These are phyloP conservation scores for Heterodera filipjevi DNA, from an alignment of 2,888 invertebrate species.

Conservation along the genomic window DNA sequence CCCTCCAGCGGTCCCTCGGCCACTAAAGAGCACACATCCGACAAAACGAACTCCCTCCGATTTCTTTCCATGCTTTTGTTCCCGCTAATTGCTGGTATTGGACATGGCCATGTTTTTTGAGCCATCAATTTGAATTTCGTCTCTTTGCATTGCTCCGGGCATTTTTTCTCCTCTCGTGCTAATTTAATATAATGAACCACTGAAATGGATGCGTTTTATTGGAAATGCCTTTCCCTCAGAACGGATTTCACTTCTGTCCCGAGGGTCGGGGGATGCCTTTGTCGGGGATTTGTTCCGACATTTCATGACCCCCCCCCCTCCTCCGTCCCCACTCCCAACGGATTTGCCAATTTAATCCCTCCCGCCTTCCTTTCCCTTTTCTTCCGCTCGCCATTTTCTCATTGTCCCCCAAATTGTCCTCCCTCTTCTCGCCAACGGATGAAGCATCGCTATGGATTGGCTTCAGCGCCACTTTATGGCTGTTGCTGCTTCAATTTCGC, in stretches of 20 bases:
- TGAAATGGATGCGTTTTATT: background rate
- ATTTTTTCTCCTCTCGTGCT: background rate
- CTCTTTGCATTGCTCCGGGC: background rate
- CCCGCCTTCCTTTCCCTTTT: background rate
- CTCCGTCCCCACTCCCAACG: background rate
- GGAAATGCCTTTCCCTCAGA: background rate
- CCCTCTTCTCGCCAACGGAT: background rate
- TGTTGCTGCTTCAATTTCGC: conserved; percentile 18
- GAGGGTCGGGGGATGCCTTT: background rate
- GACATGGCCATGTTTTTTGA: background rate
- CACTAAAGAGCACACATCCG: background rate
- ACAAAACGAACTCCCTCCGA: background rate
- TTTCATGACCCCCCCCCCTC: no score
- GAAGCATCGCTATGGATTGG: conserved; percentile 14
- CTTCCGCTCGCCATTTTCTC: background rate
- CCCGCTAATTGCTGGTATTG: background rate
- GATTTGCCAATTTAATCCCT: background rate
- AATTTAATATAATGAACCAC: background rate
- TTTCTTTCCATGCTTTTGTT: background rate
- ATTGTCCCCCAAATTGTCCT: background rate
- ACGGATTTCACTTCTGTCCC: background rate
- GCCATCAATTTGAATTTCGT: background rate
- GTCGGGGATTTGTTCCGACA: background rate
- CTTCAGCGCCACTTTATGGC: conserved; percentile 23
- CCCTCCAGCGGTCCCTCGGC: background rate